Percentiles rank a stretch among this genome's conserved stretches.
These are phyloP conservation scores for Meteorus sp. DNA, from an alignment of 1,140 invertebrate species.

Conservation along the genomic window DNA sequence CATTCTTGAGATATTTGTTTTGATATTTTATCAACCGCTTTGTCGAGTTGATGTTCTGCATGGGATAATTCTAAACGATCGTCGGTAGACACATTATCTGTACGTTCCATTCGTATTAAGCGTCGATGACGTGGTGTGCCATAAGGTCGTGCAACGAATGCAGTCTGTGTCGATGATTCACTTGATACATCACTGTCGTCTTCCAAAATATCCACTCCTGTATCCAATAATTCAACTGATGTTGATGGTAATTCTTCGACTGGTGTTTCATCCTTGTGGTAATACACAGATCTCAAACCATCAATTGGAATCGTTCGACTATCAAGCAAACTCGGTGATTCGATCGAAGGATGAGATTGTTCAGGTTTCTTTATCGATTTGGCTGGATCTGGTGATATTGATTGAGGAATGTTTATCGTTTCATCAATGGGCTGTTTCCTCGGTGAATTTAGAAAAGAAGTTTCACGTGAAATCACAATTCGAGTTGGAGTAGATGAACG, in stretches of 20 bases:
- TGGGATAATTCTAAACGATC: not conserved
- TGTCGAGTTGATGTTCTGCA: not conserved
- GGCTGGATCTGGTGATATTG: not conserved
- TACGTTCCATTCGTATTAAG: conserved; percentile 11
- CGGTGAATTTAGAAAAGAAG: conserved; percentile 22
- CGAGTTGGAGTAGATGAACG: conserved; percentile 3
- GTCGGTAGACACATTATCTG: not conserved
- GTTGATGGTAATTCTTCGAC: not conserved
- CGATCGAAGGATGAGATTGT: too few species aligned
- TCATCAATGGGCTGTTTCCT: not conserved
- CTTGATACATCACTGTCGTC: conserved; percentile 49
- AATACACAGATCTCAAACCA: too few species aligned
- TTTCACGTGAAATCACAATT: conserved; percentile 18
- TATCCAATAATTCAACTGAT: not conserved
- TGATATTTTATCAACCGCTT: not conserved
- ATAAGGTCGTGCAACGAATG: conserved; percentile 45
- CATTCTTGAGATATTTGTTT: not conserved
- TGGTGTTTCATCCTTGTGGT: too few species aligned
- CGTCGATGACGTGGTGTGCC: conserved; percentile 42
- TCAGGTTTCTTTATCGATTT: too few species aligned
- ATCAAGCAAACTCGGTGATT: too few species aligned
- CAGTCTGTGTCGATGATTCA: conserved; percentile 52
- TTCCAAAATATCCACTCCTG: conserved; percentile 18
- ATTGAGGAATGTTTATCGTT: not conserved
- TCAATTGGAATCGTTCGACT: too few species aligned